A percentile compares a stretch with the other conserved stretches of the same genome.
phyloP scores from a whole-genome alignment of 2,797 vertebrate species.

The Sebastes umbrosus region DNA sequence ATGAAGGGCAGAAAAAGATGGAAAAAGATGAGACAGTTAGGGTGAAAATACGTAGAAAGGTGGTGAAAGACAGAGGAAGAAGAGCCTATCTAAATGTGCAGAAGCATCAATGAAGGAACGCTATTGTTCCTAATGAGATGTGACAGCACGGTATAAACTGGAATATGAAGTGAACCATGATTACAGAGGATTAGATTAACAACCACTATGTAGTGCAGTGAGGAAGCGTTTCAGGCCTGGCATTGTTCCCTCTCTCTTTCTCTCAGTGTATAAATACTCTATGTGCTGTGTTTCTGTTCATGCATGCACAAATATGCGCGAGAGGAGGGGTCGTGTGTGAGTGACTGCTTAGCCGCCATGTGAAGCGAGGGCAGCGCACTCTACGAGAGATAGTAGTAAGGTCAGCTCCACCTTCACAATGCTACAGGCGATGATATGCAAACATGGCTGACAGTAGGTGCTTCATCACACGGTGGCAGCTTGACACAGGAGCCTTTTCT shows the following conservation, averaged over 20 bases:
- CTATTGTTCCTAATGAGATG: conserved; percentile 72
- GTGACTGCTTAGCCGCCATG: conserved; percentile 43
- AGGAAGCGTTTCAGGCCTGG: conserved; percentile 63
- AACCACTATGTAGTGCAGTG: conserved; percentile 61
- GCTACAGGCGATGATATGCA: conserved; percentile 71
- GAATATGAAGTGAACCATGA: conserved; percentile 79
- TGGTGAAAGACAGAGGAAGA: conserved; percentile 28
- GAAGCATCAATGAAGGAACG: conserved; percentile 61
- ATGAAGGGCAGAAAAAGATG: neutral
- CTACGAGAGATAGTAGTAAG: conserved; percentile 66
- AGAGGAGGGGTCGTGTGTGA: conserved; percentile 7
- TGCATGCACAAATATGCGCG: conserved; percentile 29
- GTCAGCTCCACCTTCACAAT: conserved; percentile 76
- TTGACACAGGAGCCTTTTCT: conserved; percentile 66
- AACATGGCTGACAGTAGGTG: conserved; percentile 75
- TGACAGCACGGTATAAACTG: conserved; percentile 75
- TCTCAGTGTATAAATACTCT: conserved; percentile 53
- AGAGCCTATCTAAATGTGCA: conserved; percentile 54
- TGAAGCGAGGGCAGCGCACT: conserved; percentile 52
- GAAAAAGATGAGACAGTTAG: conserved; percentile 4
- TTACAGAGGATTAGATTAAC: conserved; percentile 78
- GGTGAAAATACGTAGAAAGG: conserved; percentile 27
- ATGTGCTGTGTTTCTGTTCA: conserved; percentile 45
- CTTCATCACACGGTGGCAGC: conserved; percentile 72
- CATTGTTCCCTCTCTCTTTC: conserved; percentile 46